These are phyloP conservation scores for Parapsyche elsis DNA, from an alignment of 1,140 invertebrate genomes.

Conservation along the genomic window DNA sequence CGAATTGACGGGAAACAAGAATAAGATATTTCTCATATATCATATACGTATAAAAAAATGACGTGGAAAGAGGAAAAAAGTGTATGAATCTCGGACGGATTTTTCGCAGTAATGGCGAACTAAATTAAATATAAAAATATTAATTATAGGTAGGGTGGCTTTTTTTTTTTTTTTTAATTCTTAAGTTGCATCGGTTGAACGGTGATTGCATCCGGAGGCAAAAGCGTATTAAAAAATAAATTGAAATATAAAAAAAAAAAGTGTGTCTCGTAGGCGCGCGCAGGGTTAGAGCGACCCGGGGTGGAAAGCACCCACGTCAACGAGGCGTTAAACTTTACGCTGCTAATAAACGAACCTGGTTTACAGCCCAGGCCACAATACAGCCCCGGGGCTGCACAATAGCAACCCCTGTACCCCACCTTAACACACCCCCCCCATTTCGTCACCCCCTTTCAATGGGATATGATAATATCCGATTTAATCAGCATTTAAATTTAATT, in stretches of 20 bases:
- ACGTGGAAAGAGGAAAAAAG: too few relatives aligned
- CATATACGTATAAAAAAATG: too few relatives aligned
- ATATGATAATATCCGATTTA: constrained; percentile 52
- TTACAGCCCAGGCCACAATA: constrained; percentile 39
- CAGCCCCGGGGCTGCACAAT: constrained; percentile 31
- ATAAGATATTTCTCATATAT: too few relatives aligned
- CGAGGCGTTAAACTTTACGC: constrained; percentile 52
- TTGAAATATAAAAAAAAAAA: neutral
- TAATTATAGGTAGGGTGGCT: too few relatives aligned
- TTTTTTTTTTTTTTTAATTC: too few relatives aligned
- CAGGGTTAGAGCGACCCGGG: neutral
- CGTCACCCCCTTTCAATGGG: neutral
- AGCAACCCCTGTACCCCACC: neutral
- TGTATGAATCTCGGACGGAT: too few relatives aligned
- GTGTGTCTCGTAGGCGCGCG: neutral
- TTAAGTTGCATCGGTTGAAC: too few relatives aligned
- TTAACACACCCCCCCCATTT: too few relatives aligned
- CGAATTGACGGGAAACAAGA: too few relatives aligned
- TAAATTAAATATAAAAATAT: neutral
- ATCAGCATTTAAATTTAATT: constrained; percentile 55
- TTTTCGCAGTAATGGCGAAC: neutral
- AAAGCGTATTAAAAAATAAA: neutral
- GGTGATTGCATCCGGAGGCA: neutral
- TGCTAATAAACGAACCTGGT: constrained; percentile 52
- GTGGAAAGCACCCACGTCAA: constrained; percentile 37